These are phyloP conservation scores for Drosophila yooni DNA, from an alignment of 2,888 invertebrate species.

Conservation along the genomic window DNA sequence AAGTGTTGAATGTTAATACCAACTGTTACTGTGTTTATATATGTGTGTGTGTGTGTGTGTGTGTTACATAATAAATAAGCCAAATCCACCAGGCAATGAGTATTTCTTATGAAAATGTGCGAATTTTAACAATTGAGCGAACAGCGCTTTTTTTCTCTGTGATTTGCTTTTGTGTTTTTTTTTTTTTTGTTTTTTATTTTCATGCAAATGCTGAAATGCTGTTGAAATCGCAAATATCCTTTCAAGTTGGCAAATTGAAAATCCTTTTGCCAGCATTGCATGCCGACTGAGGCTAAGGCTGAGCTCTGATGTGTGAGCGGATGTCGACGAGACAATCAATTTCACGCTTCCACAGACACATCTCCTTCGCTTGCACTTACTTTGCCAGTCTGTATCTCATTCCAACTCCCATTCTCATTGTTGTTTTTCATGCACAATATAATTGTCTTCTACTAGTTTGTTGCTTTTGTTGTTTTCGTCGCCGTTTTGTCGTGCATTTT, in stretches of 20 bases:
- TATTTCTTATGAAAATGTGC: slow-evolving; percentile 41
- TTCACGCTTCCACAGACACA: slow-evolving; percentile 57
- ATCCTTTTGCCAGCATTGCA: slow-evolving; percentile 33
- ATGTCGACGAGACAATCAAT: slow-evolving; percentile 73
- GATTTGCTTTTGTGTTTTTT: slow-evolving; percentile 38
- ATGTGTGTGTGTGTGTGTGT: slow-evolving; percentile 6
- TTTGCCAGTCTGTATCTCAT: slow-evolving; percentile 1
- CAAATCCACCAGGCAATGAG: slow-evolving; percentile 45
- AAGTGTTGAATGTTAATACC: slow-evolving; percentile 66
- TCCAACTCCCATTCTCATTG: not conserved
- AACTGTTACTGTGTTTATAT: not conserved
- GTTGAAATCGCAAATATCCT: slow-evolving; percentile 11
- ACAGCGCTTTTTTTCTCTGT: slow-evolving; percentile 48
- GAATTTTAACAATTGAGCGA: slow-evolving; percentile 54
- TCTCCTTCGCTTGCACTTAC: not conserved
- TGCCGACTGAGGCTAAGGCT: not conserved
- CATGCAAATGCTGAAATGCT: slow-evolving; percentile 26
- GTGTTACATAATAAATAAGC: slow-evolving; percentile 57
- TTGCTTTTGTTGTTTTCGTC: slow-evolving; percentile 5
- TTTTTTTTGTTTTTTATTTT: not conserved
- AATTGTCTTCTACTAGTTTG: slow-evolving; percentile 59
- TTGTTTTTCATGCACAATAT: slow-evolving; percentile 46
- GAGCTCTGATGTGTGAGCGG: slow-evolving; percentile 19
- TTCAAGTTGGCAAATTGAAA: slow-evolving; percentile 30
- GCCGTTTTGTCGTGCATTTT: slow-evolving; percentile 10